phyloP scores from a whole-genome alignment of 2,797 vertebrate species.

The Morelia viridis region DNA sequence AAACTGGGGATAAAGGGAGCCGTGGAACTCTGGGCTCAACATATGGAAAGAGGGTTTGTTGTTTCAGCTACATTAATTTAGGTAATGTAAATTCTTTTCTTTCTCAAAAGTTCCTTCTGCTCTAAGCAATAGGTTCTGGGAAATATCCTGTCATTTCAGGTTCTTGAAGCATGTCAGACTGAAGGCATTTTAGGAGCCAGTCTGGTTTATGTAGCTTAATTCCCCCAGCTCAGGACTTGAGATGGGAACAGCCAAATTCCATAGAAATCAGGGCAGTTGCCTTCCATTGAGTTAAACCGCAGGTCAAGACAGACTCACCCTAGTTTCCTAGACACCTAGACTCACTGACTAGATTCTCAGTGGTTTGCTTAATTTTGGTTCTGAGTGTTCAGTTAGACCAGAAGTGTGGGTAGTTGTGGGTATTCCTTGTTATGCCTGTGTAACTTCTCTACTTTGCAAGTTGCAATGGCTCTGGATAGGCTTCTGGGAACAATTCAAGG shows the following conservation, averaged over 20 bases:
- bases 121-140: not conserved
- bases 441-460: not conserved
- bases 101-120: conserved; percentile 43
- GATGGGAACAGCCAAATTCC: not conserved
- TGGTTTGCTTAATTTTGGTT: not conserved
- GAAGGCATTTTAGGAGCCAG: conserved; percentile 46
- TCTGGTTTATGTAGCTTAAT: conserved; percentile 54
- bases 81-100: conserved; percentile 54
- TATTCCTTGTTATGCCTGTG: not conserved
- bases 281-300: not conserved
- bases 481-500: not conserved
- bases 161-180: not conserved
- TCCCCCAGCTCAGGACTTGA: conserved; percentile 34
- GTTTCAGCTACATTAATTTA: conserved; percentile 61
- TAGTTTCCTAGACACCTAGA: not conserved
- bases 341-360: not conserved
- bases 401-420: not conserved
- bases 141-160: conserved; percentile 34
- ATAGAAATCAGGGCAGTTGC: not conserved
- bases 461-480: not conserved
- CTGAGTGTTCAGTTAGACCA: not conserved
- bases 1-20: conserved; percentile 5
- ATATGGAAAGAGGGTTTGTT: conserved; percentile 54
- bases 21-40: conserved; percentile 5
- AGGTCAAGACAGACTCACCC: not conserved